phyloP scores from a whole-genome alignment of 2,888 invertebrate genomes.

The Galeruca laticollis region DNA sequence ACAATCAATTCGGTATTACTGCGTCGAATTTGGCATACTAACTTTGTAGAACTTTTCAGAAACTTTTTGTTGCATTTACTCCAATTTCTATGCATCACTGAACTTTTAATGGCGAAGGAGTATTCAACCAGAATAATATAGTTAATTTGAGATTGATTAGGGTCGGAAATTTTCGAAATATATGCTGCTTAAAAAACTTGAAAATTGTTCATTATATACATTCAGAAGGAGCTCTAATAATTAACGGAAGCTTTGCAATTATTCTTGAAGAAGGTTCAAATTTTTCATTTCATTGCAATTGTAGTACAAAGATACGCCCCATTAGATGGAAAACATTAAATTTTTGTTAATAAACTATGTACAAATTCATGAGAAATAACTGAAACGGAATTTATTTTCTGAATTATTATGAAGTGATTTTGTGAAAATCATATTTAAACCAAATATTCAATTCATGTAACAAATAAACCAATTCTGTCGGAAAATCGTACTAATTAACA shows the following conservation, averaged over 20 bases:
- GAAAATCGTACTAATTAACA: too few relatives aligned
- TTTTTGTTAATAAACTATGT: too few relatives aligned
- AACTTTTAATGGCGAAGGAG: constrained; percentile 10
- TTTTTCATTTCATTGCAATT: too few relatives aligned
- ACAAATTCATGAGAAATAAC: too few relatives aligned
- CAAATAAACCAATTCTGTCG: too few relatives aligned
- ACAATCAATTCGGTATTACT: constrained; percentile 15
- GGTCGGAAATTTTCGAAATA: not conserved
- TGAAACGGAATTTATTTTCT: too few relatives aligned
- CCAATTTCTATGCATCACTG: constrained; percentile 16
- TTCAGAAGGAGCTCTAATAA: not conserved
- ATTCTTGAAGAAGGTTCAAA: not conserved
- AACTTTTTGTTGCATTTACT: constrained; percentile 20
- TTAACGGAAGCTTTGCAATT: not conserved
- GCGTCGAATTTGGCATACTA: not conserved
- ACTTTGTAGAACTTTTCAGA: not conserved
- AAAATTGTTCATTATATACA: constrained; percentile 1
- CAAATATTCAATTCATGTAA: too few relatives aligned
- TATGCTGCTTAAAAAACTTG: not conserved
- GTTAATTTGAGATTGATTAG: constrained; percentile 7
- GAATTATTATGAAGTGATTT: too few relatives aligned
- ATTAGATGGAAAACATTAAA: too few relatives aligned
- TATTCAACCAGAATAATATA: constrained; percentile 16
- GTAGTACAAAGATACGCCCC: too few relatives aligned
- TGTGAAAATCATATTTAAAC: too few relatives aligned